Conservation (phyloP, 2,797 vertebrate genomes). For the Capromys pilorides region DNA sequence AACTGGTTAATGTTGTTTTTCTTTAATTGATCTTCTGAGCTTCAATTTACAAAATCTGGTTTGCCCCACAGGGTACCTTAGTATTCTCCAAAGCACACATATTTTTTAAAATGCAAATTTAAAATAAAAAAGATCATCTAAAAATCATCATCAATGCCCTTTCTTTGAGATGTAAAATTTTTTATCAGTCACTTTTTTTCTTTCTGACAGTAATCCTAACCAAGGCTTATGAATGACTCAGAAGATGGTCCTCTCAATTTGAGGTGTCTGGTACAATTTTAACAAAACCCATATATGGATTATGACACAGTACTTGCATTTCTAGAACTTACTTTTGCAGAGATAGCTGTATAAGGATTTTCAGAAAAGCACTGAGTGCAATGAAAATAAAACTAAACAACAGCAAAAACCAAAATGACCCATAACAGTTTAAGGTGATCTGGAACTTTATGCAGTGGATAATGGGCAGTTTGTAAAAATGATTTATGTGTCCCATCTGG, state of each 20-base stretch:
- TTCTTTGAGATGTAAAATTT: constrained; percentile 34
- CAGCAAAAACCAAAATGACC: not conserved
- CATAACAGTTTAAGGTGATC: not conserved
- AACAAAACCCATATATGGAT: not conserved
- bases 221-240: constrained; percentile 3
- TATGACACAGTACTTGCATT: constrained; percentile 4
- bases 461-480: constrained; percentile 31
- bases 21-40: constrained; percentile 9
- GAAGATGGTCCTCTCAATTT: constrained; percentile 50
- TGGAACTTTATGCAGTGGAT: not conserved
- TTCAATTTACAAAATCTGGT: constrained; percentile 58
- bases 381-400: not conserved
- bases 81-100: constrained; percentile 19
- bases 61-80: constrained; percentile 30
- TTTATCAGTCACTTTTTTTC: not conserved
- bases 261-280: not conserved
- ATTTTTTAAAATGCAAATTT: not conserved
- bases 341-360: constrained; percentile 47
- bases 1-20: constrained; percentile 37
- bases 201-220: constrained; percentile 17
- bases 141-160: not conserved
- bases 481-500: not conserved
- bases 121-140: constrained; percentile 35
- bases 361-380: not conserved
- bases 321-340: constrained; percentile 43